Percentiles rank a stretch among this genome's conserved stretches.
Evolutionary conservation across 2,888 invertebrate genomes (phyloP).

Genomic region (Melanotus villosus): DNA sequence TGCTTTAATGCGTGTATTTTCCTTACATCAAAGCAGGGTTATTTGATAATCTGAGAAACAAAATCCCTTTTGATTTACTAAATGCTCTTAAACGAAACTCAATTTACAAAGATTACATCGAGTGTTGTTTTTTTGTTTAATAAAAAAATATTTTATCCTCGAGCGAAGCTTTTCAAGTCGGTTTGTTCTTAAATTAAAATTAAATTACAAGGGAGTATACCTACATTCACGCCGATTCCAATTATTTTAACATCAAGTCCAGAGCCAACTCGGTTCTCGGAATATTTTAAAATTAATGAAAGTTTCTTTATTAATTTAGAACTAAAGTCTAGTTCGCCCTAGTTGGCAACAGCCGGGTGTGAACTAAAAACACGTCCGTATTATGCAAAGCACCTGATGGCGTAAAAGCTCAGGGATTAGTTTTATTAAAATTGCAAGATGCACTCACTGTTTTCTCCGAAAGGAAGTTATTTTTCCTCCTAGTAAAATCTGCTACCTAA

Average conservation of each 20-base stretch:
- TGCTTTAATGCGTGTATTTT: too few species aligned
- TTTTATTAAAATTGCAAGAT: conserved; percentile 45
- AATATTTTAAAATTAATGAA: conserved; percentile 27
- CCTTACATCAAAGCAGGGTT: too few species aligned
- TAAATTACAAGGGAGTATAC: not conserved
- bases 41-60: too few species aligned
- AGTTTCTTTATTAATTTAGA: conserved; percentile 34
- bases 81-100: too few species aligned
- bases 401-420: conserved; percentile 41
- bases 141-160: not conserved
- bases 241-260: conserved; percentile 16
- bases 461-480: not conserved
- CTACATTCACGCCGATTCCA: not conserved
- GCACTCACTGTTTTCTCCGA: conserved; percentile 31
- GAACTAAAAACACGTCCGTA: conserved; percentile 31
- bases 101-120: too few species aligned
- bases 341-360: conserved; percentile 25
- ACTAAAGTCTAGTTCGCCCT: conserved; percentile 23
- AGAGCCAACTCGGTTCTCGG: not conserved
- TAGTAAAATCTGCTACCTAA: too few species aligned
- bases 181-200: not conserved
- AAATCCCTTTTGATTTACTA: too few species aligned
- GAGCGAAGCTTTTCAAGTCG: not conserved
- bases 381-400: conserved; percentile 42
- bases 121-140: not conserved